phyloP scores from a whole-genome alignment of 92 coral and sea anemone genomes.

The Zoanthus solanderi region DNA sequence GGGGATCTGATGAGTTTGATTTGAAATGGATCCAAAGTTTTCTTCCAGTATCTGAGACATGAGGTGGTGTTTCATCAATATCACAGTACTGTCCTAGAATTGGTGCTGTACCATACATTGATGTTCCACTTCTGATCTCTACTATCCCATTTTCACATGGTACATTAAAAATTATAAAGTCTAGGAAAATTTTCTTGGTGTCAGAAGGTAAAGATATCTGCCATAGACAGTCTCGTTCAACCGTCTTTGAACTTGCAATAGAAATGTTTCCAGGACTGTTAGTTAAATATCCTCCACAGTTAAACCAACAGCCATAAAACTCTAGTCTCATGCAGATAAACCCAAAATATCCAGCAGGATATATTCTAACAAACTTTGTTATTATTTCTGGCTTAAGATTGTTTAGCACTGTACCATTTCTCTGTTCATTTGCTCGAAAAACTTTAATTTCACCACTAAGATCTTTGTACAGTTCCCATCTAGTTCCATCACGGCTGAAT shows the following conservation, averaged over 20 bases:
- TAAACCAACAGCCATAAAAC: slow-evolving; percentile 85
- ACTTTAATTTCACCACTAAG: slow-evolving; percentile 47
- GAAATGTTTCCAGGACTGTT: slow-evolving; percentile 71
- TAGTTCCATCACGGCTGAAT: slow-evolving; percentile 78
- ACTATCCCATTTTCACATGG: slow-evolving; percentile 80
- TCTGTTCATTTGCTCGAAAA: slow-evolving; percentile 71
- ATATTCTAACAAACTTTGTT: slow-evolving; percentile 76
- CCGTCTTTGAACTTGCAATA: slow-evolving; percentile 60
- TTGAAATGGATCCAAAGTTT: slow-evolving; percentile 86
- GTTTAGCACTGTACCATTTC: slow-evolving; percentile 67
- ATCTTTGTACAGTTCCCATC: slow-evolving; percentile 72
- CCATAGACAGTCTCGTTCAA: slow-evolving; percentile 91
- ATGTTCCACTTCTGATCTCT: slow-evolving; percentile 71
- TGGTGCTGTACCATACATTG: slow-evolving; percentile 66
- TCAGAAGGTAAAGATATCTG: slow-evolving; percentile 67
- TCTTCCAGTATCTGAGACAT: slow-evolving; percentile 58
- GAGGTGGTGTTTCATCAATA: slow-evolving; percentile 66
- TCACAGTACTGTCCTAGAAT: slow-evolving; percentile 78
- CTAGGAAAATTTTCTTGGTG: slow-evolving; percentile 76
- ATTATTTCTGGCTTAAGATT: slow-evolving; percentile 69
- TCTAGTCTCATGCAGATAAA: slow-evolving; percentile 82
- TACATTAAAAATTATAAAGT: slow-evolving; percentile 83
- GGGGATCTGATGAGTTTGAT: slow-evolving; percentile 79
- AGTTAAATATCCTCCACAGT: slow-evolving; percentile 84
- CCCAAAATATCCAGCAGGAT: slow-evolving; percentile 69